Conservation (phyloP, 2,797 vertebrate genomes). For the Alcedo atthis region DNA sequence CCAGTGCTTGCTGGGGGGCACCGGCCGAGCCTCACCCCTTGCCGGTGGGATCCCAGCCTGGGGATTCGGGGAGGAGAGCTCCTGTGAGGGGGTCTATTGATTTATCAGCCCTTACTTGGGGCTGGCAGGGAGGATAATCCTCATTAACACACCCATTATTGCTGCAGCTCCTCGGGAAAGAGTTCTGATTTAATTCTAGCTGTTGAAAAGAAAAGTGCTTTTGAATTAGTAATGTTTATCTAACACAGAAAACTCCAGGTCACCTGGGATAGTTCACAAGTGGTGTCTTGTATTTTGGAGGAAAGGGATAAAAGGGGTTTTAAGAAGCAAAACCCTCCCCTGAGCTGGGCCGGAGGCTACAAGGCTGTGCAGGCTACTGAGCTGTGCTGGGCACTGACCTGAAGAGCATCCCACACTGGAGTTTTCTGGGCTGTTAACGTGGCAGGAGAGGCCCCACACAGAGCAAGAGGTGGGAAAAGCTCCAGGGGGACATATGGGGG, state of each 20-base stretch:
- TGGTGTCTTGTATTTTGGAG: neutral
- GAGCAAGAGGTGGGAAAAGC: neutral
- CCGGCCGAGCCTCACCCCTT: neutral
- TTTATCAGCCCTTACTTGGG: conserved; percentile 5
- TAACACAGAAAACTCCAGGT: neutral
- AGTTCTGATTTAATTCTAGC: neutral
- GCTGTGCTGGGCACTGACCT: neutral
- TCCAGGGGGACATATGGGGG: neutral
- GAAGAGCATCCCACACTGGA: accelerated
- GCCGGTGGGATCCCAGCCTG: accelerated
- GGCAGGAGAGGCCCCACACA: neutral
- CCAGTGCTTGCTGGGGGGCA: accelerated
- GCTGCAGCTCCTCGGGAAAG: neutral
- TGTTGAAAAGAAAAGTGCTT: conserved; percentile 21
- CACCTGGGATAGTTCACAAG: neutral
- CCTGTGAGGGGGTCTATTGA: neutral
- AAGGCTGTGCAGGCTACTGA: neutral
- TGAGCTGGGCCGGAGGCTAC: neutral
- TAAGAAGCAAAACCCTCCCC: neutral
- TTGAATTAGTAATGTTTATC: conserved; percentile 20
- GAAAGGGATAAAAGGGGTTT: neutral
- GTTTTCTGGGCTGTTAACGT: neutral
- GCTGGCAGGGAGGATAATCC: conserved; percentile 47
- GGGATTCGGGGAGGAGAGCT: neutral
- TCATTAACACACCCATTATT: conserved; percentile 26